Evolutionary conservation across 1,140 invertebrate species (phyloP), one percentile per base, ranked within the genome.

Genomic region (Pseudoatta argentina): DNA sequence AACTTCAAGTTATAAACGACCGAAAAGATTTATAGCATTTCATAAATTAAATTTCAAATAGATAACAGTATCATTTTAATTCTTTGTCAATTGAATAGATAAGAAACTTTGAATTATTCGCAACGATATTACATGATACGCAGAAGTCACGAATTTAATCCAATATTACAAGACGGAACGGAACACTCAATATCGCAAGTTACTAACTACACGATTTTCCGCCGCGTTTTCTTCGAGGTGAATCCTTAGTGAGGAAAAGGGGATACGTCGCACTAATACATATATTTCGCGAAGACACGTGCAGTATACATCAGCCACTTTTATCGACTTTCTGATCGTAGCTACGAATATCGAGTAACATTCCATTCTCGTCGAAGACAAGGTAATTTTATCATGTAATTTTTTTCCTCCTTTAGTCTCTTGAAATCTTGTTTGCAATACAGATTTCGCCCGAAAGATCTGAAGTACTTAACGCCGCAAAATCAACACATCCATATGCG

Each of bases 61-160:
- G 53, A 39, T 73, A 72, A 53, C 24, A 18, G 18, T 24, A 59
- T 24, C 18, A 21, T 48, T 48, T 48, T 63, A 27, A 77, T 44
- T n/a, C 14, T 77, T 63, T 16, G 8, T 24, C 18, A 14, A 1
- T 48, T 24, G 10, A 14, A 16, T 3, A 27, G 3, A 16, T 12
- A 21, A 69, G 48, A 16, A 69, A 81, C 5, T 79, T 69, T 34
- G 12, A 69, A 55, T 55, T 24, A 55, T n/a, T n/a, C 7, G 30
- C 48, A 21, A 48, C 44, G 16, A 69, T 79, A 79, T 79, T 51
- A 18, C 14, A 55, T 59, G 66, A 7, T n/a, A 39, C 21, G 64
- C 30, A 71, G 39, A 21, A 57, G 44, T 69, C 78, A 81, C 64
- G 51, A 57, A 71, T 81, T 81, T 71, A 81, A 71, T 81, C 51